Evolutionary conservation across 2,888 invertebrate species (phyloP).

Genomic region (Trachelus troglodyta): DNA sequence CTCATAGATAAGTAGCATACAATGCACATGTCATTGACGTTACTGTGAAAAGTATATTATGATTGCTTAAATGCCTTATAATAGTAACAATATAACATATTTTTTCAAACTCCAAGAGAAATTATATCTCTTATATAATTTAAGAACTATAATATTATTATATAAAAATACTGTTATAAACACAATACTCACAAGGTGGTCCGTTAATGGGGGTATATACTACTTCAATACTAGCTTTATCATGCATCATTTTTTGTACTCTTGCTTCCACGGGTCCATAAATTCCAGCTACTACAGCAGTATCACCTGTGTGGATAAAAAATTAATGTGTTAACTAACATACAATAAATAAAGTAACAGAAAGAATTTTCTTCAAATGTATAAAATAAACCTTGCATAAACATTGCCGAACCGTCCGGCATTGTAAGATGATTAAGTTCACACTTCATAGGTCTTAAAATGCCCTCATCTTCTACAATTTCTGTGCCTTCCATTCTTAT

Average conservation of each 20-base stretch:
- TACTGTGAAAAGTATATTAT: slow-evolving; percentile 4
- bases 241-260: slow-evolving; percentile 79
- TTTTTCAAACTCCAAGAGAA: slow-evolving; percentile 22
- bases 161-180: slow-evolving; percentile 5
- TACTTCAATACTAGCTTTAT: slow-evolving; percentile 84
- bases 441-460: slow-evolving; percentile 71
- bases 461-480: slow-evolving; percentile 38
- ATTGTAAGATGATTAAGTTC: slow-evolving; percentile 79
- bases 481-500: slow-evolving; percentile 16
- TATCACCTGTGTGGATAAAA: slow-evolving; percentile 74
- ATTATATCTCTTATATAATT: slow-evolving; percentile 13
- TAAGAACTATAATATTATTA: slow-evolving; percentile 6
- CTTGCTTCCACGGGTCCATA: slow-evolving; percentile 88
- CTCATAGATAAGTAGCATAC: not conserved
- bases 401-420: slow-evolving; percentile 82
- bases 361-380: slow-evolving; percentile 7
- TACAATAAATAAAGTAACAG: slow-evolving; percentile 13
- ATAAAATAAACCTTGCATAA: slow-evolving; percentile 75
- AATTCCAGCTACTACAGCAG: slow-evolving; percentile 80
- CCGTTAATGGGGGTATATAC: slow-evolving; percentile 82
- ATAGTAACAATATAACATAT: not conserved
- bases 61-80: not conserved
- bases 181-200: slow-evolving; percentile 70
- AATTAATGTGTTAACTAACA: not conserved
- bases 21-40: not conserved